Base-by-base conservation (phyloP, 2,113 vertebrate species). In the Tylochromis polylepis region DNA sequence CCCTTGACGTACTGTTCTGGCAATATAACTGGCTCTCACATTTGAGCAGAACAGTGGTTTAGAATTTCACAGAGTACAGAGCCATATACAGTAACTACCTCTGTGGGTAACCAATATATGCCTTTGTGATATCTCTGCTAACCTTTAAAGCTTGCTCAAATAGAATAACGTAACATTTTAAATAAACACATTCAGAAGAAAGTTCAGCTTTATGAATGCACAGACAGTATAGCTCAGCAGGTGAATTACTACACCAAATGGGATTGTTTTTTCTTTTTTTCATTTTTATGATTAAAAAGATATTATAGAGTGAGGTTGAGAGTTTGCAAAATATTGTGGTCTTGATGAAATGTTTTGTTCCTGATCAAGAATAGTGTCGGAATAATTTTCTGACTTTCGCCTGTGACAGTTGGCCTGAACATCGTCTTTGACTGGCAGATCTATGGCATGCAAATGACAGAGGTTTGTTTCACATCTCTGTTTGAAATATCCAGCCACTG, bases 391-490 rank as follows among this genome's bases (percentile, higher is more conserved):
- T 75, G 24, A 24, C 11, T 24, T 34, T 34, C 1, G 18, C 24
- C 4, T 43, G 16, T n/a, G 22, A 36, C 59, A 36, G 78, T 62
- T 82, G 16, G 20, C 31, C 82, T 59, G 4, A 24, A 3, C 15
- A 31, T n/a, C 15, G 3, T 3, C 89, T 93, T 94, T 94, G 90
- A 87, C 60, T 87, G 41, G 34, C 84, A 89, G 79, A 92, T 79
- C 3, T 41, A 2, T 1, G 60, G 2, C 11, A 88, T 83, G 88
- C 75, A 90, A 89, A 89, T 82, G 24, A 11, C 41, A 15, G 5
- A 15, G 2, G 8, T 15, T 62, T 75, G 38, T 58, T 55, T 36
- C 43, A 79, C 57, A 3, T 43, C 5, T 34, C 36, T 62, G 84
- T 31, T 11, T 11, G 16, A 10, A 51, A 34, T 11, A 38, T 29